These are phyloP conservation scores for Oikopleura albicans DNA, from an alignment of 23 tunicate species.

Conservation along the genomic window DNA sequence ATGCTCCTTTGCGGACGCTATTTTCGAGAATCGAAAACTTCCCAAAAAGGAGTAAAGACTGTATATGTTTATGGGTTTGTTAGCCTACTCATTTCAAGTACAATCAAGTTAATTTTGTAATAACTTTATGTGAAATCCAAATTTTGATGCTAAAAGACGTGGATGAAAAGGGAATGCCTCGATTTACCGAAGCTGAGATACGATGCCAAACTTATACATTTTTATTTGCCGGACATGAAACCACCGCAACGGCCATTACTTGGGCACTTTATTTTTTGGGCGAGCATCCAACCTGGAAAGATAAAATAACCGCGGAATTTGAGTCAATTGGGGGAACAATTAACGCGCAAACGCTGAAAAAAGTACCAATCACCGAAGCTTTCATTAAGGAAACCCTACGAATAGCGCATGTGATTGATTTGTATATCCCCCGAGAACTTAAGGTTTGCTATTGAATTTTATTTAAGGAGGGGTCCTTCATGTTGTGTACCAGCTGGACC, in stretches of 20 bases:
- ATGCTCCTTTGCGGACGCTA: no score
- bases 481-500: no score
- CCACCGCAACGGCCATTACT: background rate
- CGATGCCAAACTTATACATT: background rate
- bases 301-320: background rate
- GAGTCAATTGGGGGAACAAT: background rate
- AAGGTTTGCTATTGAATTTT: no score
- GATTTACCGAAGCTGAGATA: background rate
- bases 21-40: no score
- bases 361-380: background rate
- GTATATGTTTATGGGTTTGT: no score
- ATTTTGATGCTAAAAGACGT: no score
- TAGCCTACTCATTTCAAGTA: no score
- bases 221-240: conserved; percentile 12
- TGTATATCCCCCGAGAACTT: background rate
- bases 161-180: background rate
- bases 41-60: no score
- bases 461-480: no score
- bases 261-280: background rate
- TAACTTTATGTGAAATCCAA: no score
- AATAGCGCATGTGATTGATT: background rate
- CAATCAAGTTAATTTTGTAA: no score
- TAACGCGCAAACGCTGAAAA: background rate
- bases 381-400: background rate
- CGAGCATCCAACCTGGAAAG: background rate